Percentiles rank a stretch among this genome's conserved stretches.
phyloP scores from a whole-genome alignment of 2,113 vertebrate genomes.

The Microtus oregoni region DNA sequence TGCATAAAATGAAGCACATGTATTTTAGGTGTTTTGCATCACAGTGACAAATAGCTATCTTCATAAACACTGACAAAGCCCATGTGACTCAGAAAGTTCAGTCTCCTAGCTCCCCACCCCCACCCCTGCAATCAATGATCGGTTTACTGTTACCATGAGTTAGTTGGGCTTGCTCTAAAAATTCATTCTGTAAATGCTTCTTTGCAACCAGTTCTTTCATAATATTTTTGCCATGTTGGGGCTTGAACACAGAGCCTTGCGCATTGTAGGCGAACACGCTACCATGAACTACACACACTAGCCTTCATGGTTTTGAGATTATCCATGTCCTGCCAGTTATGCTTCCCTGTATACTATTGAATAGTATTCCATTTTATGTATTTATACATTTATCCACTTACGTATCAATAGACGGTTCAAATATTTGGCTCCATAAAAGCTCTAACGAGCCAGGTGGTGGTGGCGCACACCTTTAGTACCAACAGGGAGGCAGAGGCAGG shows the following conservation, averaged over 20 bases:
- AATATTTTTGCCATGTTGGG: not conserved
- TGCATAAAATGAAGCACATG: not conserved
- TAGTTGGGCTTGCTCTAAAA: constrained; percentile 8
- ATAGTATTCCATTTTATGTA: not conserved
- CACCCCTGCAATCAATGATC: not conserved
- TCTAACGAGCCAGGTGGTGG: not conserved
- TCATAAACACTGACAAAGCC: not conserved
- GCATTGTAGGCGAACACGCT: not conserved
- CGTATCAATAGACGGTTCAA: not conserved
- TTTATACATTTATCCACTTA: not conserved
- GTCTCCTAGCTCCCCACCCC: not conserved
- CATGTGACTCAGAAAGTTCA: not conserved
- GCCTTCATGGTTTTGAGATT: not conserved
- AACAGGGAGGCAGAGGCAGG: too few species aligned
- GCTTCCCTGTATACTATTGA: not conserved
- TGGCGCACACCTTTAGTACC: too few species aligned
- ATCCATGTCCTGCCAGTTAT: not conserved
- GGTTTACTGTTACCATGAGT: constrained; percentile 1
- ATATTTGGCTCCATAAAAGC: not conserved
- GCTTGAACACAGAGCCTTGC: not conserved
- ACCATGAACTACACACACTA: not conserved
- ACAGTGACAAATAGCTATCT: not conserved
- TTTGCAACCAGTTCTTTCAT: not conserved
- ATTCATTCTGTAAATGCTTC: not conserved
- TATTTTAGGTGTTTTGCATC: constrained; percentile 4